Conservation (phyloP, 2,797 vertebrate genomes). For the Choloepus didactylus region DNA sequence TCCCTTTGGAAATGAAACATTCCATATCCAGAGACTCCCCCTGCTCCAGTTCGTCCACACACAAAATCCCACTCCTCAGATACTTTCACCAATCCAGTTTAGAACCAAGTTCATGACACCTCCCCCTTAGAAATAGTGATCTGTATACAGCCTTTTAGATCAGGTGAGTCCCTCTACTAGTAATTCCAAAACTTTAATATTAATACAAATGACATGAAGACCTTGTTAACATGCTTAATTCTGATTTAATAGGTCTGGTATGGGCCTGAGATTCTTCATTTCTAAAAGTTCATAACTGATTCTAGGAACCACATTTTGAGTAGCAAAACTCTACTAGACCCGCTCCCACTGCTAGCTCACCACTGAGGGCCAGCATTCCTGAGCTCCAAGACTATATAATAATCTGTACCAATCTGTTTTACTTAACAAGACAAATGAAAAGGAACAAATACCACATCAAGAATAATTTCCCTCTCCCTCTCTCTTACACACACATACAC, state of each 20-base stretch:
- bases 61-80: constrained; percentile 7
- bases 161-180: background rate
- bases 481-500: background rate
- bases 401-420: background rate
- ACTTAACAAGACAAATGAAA: background rate
- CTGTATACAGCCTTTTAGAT: background rate
- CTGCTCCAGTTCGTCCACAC: background rate
- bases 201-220: background rate
- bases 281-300: background rate
- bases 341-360: background rate
- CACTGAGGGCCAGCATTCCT: background rate
- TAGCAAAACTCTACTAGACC: background rate
- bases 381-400: background rate
- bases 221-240: background rate
- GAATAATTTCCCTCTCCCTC: background rate
- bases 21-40: background rate
- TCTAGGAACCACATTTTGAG: background rate
- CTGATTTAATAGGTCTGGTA: background rate
- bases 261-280: background rate
- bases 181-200: background rate
- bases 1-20: background rate
- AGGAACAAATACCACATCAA: background rate
- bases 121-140: no score
- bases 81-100: background rate
- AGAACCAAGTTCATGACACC: background rate